A percentile compares a stretch with the other conserved stretches of the same genome.
Evolutionary conservation across 1,140 invertebrate species (phyloP).

Genomic region (Diachasma alloeum): DNA sequence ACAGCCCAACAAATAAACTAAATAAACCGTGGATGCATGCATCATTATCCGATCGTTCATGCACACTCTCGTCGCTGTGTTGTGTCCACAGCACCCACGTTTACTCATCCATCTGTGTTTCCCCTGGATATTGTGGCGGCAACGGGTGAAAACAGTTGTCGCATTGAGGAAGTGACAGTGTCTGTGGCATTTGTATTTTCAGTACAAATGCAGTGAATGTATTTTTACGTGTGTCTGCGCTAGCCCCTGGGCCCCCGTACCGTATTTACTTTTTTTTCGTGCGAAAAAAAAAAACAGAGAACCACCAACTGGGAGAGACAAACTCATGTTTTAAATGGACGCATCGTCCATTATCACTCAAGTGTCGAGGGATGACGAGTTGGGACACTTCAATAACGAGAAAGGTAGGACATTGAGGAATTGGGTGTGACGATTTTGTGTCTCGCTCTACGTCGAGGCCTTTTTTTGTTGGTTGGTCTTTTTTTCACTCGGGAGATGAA

Average conservation of each 20-base stretch:
- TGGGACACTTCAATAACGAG: conserved; percentile 83
- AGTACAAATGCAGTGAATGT: background rate
- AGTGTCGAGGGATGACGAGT: conserved; percentile 95
- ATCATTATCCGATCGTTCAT: conserved; percentile 41
- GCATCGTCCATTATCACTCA: conserved; percentile 98
- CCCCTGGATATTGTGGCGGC: background rate
- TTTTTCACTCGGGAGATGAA: background rate
- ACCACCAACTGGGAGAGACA: background rate
- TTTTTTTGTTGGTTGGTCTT: background rate
- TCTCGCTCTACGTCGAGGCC: conserved; percentile 28
- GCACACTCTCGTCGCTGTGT: conserved; percentile 19
- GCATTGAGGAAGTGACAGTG: background rate
- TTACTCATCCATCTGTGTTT: background rate
- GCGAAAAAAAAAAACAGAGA: too few species aligned
- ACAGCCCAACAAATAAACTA: background rate
- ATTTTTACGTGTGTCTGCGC: background rate
- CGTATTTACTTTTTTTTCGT: too few species aligned
- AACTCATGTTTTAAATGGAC: conserved; percentile 91
- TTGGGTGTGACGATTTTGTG: conserved; percentile 9
- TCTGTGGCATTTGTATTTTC: background rate
- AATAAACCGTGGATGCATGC: conserved; percentile 35
- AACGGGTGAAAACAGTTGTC: background rate
- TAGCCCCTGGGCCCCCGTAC: too few species aligned
- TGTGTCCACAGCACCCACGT: background rate
- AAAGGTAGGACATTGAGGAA: conserved; percentile 77